Conservation (phyloP, 2,113 vertebrate species). For the Cariama cristata region DNA sequence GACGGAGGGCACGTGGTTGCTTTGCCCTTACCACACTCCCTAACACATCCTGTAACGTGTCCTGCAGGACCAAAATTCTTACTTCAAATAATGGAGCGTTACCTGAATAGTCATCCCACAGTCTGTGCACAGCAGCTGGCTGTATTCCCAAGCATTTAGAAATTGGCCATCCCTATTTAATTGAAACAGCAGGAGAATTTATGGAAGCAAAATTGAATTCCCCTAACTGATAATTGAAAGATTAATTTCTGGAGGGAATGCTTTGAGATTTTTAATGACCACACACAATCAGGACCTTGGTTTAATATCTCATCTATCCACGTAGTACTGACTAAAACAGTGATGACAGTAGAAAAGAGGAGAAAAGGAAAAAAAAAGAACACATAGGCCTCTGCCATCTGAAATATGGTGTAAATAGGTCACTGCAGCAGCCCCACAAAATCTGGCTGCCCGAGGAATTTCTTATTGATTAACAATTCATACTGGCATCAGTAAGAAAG, state of each 20-base stretch:
- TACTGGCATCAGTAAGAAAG: slow-evolving; percentile 18
- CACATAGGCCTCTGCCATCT: not conserved
- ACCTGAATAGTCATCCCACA: slow-evolving; percentile 5
- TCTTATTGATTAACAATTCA: slow-evolving; percentile 34
- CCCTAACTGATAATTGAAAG: slow-evolving; percentile 27
- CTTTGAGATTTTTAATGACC: slow-evolving; percentile 30
- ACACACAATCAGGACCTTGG: not conserved
- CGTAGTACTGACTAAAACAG: not conserved
- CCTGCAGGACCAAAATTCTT: not conserved
- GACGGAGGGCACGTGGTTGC: not conserved
- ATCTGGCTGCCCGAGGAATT: not conserved
- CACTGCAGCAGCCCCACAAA: not conserved
- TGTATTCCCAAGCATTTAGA: slow-evolving; percentile 35
- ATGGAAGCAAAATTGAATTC: slow-evolving; percentile 22
- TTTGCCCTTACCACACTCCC: not conserved
- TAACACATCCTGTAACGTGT: not conserved
- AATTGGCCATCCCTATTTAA: slow-evolving; percentile 26
- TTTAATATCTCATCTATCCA: not conserved
- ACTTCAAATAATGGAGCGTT: not conserved
- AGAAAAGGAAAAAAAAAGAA: not conserved
- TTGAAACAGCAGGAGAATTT: slow-evolving; percentile 40
- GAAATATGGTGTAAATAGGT: not conserved
- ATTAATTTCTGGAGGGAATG: slow-evolving; percentile 41
- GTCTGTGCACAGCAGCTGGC: not conserved
- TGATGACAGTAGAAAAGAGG: not conserved